phyloP scores from a whole-genome alignment of 1,140 invertebrate genomes.

The Belonocnema kinseyi region DNA sequence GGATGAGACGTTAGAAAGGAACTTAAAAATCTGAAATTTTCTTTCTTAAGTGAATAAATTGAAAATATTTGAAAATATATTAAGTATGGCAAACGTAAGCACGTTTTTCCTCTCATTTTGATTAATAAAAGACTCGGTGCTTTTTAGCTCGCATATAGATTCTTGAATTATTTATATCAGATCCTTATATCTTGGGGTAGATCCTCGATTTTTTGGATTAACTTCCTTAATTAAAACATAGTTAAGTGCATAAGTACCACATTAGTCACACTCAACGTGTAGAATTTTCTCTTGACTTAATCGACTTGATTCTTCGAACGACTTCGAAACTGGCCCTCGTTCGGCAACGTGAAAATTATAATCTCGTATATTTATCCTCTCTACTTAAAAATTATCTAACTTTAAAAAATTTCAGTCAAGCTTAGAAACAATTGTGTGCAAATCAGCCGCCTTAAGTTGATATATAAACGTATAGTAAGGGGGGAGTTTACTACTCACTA shows the following conservation, averaged over 20 bases:
- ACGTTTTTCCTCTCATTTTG: constrained; percentile 4
- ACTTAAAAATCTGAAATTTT: no score
- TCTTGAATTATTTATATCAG: not conserved
- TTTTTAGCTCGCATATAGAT: not conserved
- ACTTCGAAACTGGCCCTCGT: constrained; percentile 19
- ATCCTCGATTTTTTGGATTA: not conserved
- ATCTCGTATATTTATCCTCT: not conserved
- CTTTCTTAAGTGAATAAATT: no score
- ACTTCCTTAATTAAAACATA: not conserved
- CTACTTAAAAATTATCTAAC: constrained; percentile 27
- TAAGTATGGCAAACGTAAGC: constrained; percentile 20
- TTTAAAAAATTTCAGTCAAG: constrained; percentile 12
- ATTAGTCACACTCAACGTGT: not conserved
- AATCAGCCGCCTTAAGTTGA: not conserved
- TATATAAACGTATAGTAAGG: not conserved
- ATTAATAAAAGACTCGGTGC: constrained; percentile 3
- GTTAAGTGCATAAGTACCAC: constrained; percentile 19
- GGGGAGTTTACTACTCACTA: no score
- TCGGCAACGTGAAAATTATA: constrained; percentile 2
- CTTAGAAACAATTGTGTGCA: constrained; percentile 16
- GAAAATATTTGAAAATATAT: not conserved
- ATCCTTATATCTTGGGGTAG: not conserved
- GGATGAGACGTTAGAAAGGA: no score
- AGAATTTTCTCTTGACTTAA: not conserved
- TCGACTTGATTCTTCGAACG: not conserved